A percentile compares a stretch with the other conserved stretches of the same genome.
These are phyloP conservation scores for Scrobipalpa costella DNA, from an alignment of 2,888 invertebrate species.

Conservation along the genomic window DNA sequence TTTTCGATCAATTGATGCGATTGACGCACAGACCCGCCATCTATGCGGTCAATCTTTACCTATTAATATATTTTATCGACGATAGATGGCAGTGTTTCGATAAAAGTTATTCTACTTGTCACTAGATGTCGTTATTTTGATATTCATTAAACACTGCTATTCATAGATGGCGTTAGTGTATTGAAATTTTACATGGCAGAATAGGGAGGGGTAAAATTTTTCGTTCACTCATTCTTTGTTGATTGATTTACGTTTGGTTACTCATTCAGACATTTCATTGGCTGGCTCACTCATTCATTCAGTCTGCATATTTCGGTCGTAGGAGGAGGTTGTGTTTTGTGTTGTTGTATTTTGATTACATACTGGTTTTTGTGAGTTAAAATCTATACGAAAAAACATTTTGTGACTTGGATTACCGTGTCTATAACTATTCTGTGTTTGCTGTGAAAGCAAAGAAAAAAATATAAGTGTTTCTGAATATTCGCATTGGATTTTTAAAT, in stretches of 20 bases:
- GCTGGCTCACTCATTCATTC: constrained; percentile 41
- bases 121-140: constrained; percentile 33
- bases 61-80: constrained; percentile 5
- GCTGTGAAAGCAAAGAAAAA: not conserved
- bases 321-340: constrained; percentile 43
- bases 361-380: constrained; percentile 13
- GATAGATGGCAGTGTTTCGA: constrained; percentile 31
- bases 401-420: constrained; percentile 23
- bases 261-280: not conserved
- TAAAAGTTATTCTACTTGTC: constrained; percentile 18
- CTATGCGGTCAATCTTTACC: not conserved
- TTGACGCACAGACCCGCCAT: not conserved
- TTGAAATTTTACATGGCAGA: no score
- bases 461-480: constrained; percentile 1
- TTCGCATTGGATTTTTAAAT: constrained; percentile 19
- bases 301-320: constrained; percentile 45
- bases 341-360: constrained; percentile 37
- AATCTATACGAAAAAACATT: constrained; percentile 37
- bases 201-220: not conserved
- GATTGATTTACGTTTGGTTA: not conserved
- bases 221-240: constrained; percentile 29
- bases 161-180: constrained; percentile 17
- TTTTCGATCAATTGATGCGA: not conserved
- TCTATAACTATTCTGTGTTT: constrained; percentile 8
- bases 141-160: not conserved